Evolutionary conservation across 64 coral and sea anemone species (phyloP), one percentile per base, ranked within the genome.

Genomic region (Pachyseris speciosa): DNA sequence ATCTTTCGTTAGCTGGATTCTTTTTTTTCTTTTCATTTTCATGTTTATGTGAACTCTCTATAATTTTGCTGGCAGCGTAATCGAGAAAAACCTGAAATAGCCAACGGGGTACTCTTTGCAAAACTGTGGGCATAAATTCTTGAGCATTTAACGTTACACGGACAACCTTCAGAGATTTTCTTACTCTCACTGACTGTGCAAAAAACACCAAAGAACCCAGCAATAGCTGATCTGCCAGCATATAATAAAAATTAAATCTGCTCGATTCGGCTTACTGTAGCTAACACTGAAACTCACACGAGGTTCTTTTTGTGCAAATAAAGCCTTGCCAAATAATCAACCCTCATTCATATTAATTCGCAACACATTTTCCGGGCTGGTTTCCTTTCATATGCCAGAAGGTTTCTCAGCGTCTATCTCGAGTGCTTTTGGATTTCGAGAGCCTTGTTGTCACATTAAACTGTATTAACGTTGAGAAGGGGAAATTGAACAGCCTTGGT

Each of bases 401-500:
- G 77, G 50, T 32, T 12, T 15, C 17, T 20, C 47, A 79, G 48
- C 50, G 33, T 33, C n/a, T 36, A 79, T 63, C 16, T 61, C 33
- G n/a, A 81, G 52, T 9, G 52, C 17, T 25, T 15, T 61, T 63
- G 25, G 6, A 40, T 9, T 81, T 81, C 34, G 30, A 81, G 77
- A 39, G 77, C 53, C 33, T 39, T 59, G 38, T 81, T 80, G 75
- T 80, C 31, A 36, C 74, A 22, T 49, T 78, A 52, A 53, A 78
- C 74, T 34, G 47, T 33, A 78, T 24, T 26, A 57, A 34, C 50
- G 11, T 55, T 16, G 73, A 22, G 33, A 81, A 37, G 34, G 53
- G 55, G 77, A 81, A 81, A 81, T 63, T 81, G 34, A 52, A 81
- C 77, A 81, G 7, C 17, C 32, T 61, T 81, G 52, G 39, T 33